Conservation (phyloP, 1,140 invertebrate species). For the Drosophila bocki region DNA sequence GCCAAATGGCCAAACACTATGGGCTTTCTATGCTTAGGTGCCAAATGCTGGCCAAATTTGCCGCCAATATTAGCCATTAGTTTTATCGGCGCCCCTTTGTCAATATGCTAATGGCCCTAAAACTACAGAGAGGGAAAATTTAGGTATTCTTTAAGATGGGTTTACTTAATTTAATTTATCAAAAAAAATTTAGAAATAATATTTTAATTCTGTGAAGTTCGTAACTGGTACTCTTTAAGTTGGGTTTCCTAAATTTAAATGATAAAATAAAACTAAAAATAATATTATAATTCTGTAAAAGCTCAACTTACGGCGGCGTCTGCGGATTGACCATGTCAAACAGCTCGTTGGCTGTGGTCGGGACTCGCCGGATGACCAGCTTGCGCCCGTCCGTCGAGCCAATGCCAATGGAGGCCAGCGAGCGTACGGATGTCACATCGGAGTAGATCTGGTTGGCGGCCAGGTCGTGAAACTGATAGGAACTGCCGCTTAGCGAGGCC, state of each 20-base stretch:
- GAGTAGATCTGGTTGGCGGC: conserved; percentile 85
- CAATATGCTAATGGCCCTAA: conserved; percentile 56
- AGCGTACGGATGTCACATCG: conserved; percentile 90
- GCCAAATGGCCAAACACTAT: conserved; percentile 46
- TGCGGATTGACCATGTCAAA: conserved; percentile 92
- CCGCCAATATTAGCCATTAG: conserved; percentile 46
- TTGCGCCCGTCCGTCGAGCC: conserved; percentile 94
- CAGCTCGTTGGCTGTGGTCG: conserved; percentile 92
- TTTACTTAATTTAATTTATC: not conserved
- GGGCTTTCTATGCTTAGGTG: conserved; percentile 51
- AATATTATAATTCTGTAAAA: not conserved
- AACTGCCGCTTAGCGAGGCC: conserved; percentile 79
- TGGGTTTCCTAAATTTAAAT: not conserved
- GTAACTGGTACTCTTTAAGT: too few species aligned
- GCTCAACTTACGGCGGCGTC: conserved; percentile 90
- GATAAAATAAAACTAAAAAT: not conserved
- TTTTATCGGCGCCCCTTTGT: conserved; percentile 55
- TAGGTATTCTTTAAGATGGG: too few species aligned
- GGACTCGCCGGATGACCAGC: conserved; percentile 92
- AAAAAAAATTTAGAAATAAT: not conserved
- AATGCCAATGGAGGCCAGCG: conserved; percentile 92
- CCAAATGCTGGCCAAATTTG: conserved; percentile 75
- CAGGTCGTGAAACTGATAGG: conserved; percentile 85
- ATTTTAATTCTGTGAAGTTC: not conserved
- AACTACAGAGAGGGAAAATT: conserved; percentile 16